Percentiles rank a stretch among this genome's conserved stretches.
phyloP scores from a whole-genome alignment of 2,797 vertebrate genomes.

The Lycodopsis pacificus region DNA sequence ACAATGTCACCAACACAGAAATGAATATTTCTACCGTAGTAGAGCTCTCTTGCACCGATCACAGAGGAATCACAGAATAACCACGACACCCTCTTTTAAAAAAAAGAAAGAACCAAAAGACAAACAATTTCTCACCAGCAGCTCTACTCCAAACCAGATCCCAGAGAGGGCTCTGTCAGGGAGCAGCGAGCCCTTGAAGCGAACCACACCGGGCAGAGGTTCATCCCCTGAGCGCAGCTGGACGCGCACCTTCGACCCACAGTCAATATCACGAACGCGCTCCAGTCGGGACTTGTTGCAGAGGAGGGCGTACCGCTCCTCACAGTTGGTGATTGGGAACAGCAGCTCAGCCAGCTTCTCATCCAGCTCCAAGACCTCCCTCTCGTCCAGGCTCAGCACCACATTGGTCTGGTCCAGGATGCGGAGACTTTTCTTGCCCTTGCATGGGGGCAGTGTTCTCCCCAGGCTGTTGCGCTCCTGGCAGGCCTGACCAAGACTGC shows the following conservation, averaged over 20 bases:
- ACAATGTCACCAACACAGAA: not conserved
- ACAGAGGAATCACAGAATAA: conserved; percentile 3
- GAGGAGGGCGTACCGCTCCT: conserved; percentile 93
- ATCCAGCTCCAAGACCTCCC: conserved; percentile 92
- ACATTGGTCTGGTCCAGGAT: conserved; percentile 95
- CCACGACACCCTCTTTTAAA: not conserved
- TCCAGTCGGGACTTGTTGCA: conserved; percentile 90
- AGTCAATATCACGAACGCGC: conserved; percentile 92
- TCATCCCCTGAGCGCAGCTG: conserved; percentile 94
- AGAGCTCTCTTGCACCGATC: not conserved
- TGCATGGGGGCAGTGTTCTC: conserved; percentile 90
- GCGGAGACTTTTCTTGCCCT: conserved; percentile 96
- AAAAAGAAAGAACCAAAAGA: not conserved
- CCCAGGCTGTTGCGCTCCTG: conserved; percentile 94
- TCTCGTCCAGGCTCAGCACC: conserved; percentile 92
- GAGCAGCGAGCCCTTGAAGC: conserved; percentile 94
- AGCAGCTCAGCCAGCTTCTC: conserved; percentile 95
- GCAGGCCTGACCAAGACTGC: conserved; percentile 94
- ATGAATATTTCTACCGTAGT: not conserved
- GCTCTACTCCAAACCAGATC: conserved; percentile 97
- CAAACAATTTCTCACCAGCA: conserved; percentile 89
- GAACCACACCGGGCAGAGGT: conserved; percentile 94
- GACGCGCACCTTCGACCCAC: conserved; percentile 93
- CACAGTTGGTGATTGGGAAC: conserved; percentile 97
- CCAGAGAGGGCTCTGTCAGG: conserved; percentile 93